Evolutionary conservation across 1,140 invertebrate species (phyloP).

Genomic region (Copidosoma floridanum): DNA sequence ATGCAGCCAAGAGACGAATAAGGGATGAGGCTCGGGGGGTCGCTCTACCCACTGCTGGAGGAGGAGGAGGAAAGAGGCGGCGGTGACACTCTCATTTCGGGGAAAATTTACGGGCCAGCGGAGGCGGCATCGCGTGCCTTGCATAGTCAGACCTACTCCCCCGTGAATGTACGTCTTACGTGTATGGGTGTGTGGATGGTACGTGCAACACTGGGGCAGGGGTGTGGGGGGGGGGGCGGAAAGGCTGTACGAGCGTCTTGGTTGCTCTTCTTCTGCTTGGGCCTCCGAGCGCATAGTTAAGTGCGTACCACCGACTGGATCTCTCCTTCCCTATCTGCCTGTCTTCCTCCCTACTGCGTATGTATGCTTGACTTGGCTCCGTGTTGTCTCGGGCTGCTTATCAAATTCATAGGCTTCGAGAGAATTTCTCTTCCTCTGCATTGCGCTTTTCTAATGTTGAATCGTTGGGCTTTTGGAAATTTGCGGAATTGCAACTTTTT

Average conservation of each 20-base stretch:
- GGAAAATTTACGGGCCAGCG: constrained; percentile 50
- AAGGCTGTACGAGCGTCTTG: not conserved
- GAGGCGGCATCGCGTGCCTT: constrained; percentile 47
- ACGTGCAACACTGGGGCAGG: too few species aligned
- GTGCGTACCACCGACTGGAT: constrained; percentile 31
- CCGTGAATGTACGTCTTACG: constrained; percentile 34
- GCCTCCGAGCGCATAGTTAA: too few species aligned
- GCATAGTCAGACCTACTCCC: constrained; percentile 56
- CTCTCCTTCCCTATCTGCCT: too few species aligned
- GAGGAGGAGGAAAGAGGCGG: constrained; percentile 30
- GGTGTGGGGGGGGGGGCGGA: too few species aligned
- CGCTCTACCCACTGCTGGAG: not conserved
- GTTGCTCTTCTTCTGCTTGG: too few species aligned
- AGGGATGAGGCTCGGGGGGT: not conserved
- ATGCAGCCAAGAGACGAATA: constrained; percentile 10
- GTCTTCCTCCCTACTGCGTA: too few species aligned
- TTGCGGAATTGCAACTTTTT: too few species aligned
- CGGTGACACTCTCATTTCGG: constrained; percentile 57
- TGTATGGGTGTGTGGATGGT: too few species aligned
- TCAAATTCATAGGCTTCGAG: constrained; percentile 22
- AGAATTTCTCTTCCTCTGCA: not conserved
- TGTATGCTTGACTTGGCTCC: constrained; percentile 8
- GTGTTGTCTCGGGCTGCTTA: not conserved
- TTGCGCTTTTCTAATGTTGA: too few species aligned
- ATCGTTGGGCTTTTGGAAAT: too few species aligned